Percentiles rank a stretch among this genome's conserved stretches.
These are phyloP conservation scores for Bombyx mori DNA, from an alignment of 1,140 invertebrate genomes.

Conservation along the genomic window ASM3026992v2 NC_085135.1:5387501-5388000, in stretches of 20 bases:
- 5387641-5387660: constrained; percentile 13
- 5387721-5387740: constrained; percentile 19
- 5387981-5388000: constrained; percentile 8
- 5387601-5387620: constrained; percentile 13
- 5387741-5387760: constrained; percentile 20
- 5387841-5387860: constrained; percentile 14
- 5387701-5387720: constrained; percentile 1
- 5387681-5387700: constrained; percentile 14
- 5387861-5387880: constrained; percentile 12
- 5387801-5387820: constrained; percentile 13
- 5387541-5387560: constrained; percentile 16
- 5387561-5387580: constrained; percentile 10
- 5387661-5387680: constrained; percentile 17
- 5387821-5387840: constrained; percentile 19
- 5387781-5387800: constrained; percentile 15
- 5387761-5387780: constrained; percentile 14
- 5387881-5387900: constrained; percentile 8
- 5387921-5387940: constrained; percentile 5
- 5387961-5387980: constrained; percentile 7
- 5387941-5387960: constrained; percentile 9
- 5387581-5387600: constrained; percentile 8
- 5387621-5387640: constrained; percentile 6
- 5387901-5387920: constrained; percentile 11
- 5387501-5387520: constrained; percentile 23
- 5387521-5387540: constrained; percentile 13